phyloP scores from a whole-genome alignment of 2,888 invertebrate genomes.

The Caenorhabditis parvicauda region DNA sequence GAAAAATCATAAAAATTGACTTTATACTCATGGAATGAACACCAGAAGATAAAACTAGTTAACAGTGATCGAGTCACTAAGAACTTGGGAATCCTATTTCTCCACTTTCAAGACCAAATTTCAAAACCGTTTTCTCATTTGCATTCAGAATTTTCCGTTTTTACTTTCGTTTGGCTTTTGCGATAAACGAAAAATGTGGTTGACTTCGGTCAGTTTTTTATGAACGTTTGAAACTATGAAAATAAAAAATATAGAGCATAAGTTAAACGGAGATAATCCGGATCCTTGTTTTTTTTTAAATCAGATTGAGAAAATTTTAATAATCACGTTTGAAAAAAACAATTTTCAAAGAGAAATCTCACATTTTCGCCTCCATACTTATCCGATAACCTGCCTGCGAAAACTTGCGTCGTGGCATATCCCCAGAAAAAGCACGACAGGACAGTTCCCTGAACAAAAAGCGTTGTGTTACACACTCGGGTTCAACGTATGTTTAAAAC shows the following conservation, averaged over 20 bases:
- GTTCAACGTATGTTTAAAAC: background rate
- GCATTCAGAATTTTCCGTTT: too few species aligned
- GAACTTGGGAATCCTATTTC: too few species aligned
- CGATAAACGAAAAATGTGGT: too few species aligned
- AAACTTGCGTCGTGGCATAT: conserved; percentile 71
- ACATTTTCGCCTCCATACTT: conserved; percentile 38
- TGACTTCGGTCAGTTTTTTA: too few species aligned
- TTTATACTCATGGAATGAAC: too few species aligned
- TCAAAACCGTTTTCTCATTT: too few species aligned
- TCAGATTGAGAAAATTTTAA: background rate
- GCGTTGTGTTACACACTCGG: background rate
- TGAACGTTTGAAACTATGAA: too few species aligned
- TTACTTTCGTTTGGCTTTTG: too few species aligned
- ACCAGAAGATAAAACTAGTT: too few species aligned
- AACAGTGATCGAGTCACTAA: too few species aligned
- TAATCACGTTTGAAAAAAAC: background rate
- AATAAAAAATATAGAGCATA: background rate
- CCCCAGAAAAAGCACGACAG: conserved; percentile 77
- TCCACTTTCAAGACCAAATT: too few species aligned
- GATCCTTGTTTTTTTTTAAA: background rate
- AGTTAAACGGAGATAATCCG: background rate
- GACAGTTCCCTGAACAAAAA: conserved; percentile 68
- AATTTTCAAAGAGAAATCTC: background rate
- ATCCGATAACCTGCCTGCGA: conserved; percentile 67
- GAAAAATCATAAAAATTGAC: too few species aligned